phyloP scores from a whole-genome alignment of 2,888 invertebrate species.

The Sicus ferrugineus region DNA sequence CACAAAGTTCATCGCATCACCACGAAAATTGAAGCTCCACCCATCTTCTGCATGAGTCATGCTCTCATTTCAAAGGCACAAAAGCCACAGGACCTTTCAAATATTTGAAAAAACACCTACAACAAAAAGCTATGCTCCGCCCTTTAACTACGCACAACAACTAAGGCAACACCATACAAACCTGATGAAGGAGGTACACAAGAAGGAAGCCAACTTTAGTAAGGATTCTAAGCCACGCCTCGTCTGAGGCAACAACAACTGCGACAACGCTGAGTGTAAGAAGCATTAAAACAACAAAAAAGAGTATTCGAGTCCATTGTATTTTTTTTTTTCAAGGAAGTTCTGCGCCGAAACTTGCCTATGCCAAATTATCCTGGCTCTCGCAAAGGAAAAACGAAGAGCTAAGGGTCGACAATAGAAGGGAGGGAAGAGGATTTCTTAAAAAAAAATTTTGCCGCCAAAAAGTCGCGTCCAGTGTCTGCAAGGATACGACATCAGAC shows the following conservation, averaged over 20 bases:
- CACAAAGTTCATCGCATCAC: background rate
- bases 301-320: background rate
- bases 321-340: conserved; percentile 27
- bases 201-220: conserved; percentile 11
- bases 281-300: conserved; percentile 4
- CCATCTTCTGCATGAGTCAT: conserved; percentile 27
- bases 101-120: background rate
- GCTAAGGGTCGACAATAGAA: conserved; percentile 2
- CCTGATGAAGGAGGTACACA: conserved; percentile 24
- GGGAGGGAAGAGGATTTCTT: conserved; percentile 20
- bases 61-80: conserved; percentile 12
- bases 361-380: background rate
- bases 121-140: conserved; percentile 44
- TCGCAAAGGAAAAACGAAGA: background rate
- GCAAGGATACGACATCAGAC: conserved; percentile 3
- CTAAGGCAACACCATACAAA: conserved; percentile 39
- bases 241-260: conserved; percentile 8
- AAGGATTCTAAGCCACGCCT: conserved; percentile 32
- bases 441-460: conserved; percentile 44
- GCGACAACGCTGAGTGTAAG: conserved; percentile 1
- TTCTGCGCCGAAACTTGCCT: conserved; percentile 28
- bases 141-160: conserved; percentile 42
- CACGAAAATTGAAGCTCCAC: conserved; percentile 6
- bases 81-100: conserved; percentile 14
- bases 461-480: conserved; percentile 33